These are phyloP conservation scores for Catharus bicknelli DNA, from an alignment of 2,113 vertebrate genomes.

Conservation along the genomic window DNA sequence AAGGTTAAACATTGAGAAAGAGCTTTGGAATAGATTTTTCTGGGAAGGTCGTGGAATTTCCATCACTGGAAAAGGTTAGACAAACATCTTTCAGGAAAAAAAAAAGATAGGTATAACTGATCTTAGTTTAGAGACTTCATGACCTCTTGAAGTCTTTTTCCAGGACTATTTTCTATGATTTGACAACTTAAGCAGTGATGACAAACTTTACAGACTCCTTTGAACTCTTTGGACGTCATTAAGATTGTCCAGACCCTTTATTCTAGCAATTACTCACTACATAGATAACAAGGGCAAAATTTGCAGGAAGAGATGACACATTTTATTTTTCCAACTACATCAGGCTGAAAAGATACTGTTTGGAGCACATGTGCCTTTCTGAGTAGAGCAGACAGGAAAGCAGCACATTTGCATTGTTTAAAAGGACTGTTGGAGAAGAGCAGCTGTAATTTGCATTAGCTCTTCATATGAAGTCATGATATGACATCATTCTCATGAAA, in stretches of 20 bases:
- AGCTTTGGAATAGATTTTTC: constrained; percentile 34
- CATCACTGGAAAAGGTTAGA: constrained; percentile 34
- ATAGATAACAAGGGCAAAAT: not conserved
- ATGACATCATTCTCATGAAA: not conserved
- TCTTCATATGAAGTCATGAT: not conserved
- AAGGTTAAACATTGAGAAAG: constrained; percentile 12
- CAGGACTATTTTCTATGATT: constrained; percentile 1
- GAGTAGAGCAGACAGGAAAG: not conserved
- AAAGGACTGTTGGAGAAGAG: not conserved
- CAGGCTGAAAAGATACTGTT: not conserved
- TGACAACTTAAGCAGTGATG: constrained; percentile 29
- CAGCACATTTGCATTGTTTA: not conserved
- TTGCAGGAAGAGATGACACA: not conserved
- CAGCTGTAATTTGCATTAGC: not conserved
- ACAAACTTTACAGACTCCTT: constrained; percentile 9
- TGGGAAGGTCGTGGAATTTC: constrained; percentile 30
- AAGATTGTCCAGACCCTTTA: constrained; percentile 13
- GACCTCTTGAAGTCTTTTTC: constrained; percentile 19
- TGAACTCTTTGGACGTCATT: not conserved
- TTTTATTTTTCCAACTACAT: not conserved
- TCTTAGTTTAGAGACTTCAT: not conserved
- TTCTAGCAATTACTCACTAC: not conserved
- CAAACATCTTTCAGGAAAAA: constrained; percentile 11
- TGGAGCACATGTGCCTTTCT: not conserved
- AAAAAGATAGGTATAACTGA: not conserved